phyloP scores from a whole-genome alignment of 2,888 invertebrate genomes.

The Psococerastis gibbosa region DNA sequence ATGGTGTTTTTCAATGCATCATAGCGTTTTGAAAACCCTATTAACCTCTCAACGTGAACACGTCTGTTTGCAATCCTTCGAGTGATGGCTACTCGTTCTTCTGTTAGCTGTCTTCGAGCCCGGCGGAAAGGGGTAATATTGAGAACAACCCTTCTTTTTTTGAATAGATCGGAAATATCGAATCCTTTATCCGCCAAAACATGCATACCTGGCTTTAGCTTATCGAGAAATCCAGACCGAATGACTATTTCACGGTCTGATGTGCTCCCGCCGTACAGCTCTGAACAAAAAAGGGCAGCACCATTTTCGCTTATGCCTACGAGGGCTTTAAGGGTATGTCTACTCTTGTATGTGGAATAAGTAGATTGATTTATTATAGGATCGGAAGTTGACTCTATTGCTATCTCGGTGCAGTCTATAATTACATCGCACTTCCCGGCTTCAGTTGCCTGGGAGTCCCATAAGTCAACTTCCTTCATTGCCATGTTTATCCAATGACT shows the following conservation, averaged over 20 bases:
- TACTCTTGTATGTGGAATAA: too few species aligned
- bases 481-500: too few species aligned
- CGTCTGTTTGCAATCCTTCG: not conserved
- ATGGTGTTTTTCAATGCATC: not conserved
- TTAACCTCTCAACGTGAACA: not conserved
- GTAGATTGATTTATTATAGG: too few species aligned
- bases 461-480: too few species aligned
- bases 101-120: not conserved
- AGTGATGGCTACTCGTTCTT: not conserved
- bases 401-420: too few species aligned
- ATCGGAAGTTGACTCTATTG: too few species aligned
- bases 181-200: not conserved
- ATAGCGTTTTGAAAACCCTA: too few species aligned
- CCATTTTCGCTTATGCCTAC: conserved; percentile 5
- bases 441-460: too few species aligned
- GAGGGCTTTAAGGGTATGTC: too few species aligned
- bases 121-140: not conserved
- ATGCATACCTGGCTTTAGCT: not conserved
- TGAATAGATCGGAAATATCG: not conserved
- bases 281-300: not conserved
- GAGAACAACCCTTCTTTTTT: not conserved
- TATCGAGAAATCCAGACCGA: not conserved
- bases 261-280: not conserved
- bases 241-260: not conserved
- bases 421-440: too few species aligned